Percentiles rank a stretch among this genome's conserved stretches.
Conservation (phyloP, 2,888 invertebrate genomes). For the Polylopha cassiicola region DNA sequence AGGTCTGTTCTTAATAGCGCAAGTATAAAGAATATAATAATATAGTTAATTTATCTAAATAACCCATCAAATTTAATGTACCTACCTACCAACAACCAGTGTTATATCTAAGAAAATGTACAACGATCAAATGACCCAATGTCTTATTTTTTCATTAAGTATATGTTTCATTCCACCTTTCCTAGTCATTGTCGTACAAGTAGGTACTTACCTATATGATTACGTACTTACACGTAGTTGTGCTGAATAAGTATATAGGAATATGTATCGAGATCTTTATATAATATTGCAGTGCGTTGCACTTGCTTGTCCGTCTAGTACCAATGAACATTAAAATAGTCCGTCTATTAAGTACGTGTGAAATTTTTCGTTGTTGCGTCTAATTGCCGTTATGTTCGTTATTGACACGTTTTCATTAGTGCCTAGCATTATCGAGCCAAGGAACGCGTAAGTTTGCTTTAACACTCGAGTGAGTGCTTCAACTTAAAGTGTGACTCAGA, state of each 20-base stretch:
- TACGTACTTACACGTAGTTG: no score
- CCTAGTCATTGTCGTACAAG: no score
- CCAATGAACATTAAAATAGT: constrained; percentile 20
- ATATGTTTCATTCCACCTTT: no score
- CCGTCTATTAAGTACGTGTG: constrained; percentile 44
- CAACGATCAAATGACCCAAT: no score
- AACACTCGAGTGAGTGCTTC: constrained; percentile 26
- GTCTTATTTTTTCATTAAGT: no score
- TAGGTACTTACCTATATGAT: no score
- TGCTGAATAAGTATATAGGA: no score
- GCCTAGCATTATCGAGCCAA: constrained; percentile 39
- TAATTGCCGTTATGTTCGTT: constrained; percentile 45
- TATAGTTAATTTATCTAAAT: neutral
- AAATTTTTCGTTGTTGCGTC: constrained; percentile 40
- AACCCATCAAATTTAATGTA: no score
- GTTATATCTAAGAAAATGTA: no score
- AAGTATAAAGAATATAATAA: neutral
- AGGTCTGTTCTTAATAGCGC: neutral
- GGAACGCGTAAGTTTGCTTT: constrained; percentile 28
- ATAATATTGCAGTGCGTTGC: constrained; percentile 15
- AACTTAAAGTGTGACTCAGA: constrained; percentile 26
- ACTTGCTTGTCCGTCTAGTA: constrained; percentile 12
- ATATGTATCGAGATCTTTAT: constrained; percentile 4
- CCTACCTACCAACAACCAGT: no score
- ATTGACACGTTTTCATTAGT: constrained; percentile 43